A percentile compares a stretch with the other conserved stretches of the same genome.
These are phyloP conservation scores for Calonectris borealis DNA, from an alignment of 2,113 vertebrate genomes.

Conservation along the genomic window DNA sequence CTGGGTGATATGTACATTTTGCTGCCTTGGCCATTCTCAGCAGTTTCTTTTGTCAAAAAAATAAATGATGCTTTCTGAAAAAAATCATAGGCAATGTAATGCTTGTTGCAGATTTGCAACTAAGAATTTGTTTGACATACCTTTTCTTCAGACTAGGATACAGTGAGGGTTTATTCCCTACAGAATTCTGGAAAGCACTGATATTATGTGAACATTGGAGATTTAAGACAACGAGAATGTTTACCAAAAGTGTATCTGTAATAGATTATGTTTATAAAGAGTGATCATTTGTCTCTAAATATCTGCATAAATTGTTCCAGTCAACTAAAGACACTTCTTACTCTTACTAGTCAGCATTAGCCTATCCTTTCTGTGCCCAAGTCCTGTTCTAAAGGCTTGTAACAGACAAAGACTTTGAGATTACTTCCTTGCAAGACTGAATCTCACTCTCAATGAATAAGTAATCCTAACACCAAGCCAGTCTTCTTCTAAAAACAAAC, in stretches of 20 bases:
- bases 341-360: not conserved
- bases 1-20: not conserved
- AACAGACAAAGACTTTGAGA: not conserved
- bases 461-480: not conserved
- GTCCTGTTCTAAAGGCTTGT: not conserved
- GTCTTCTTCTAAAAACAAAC: not conserved
- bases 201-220: not conserved
- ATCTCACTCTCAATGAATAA: not conserved
- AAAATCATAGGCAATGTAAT: not conserved
- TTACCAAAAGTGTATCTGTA: not conserved
- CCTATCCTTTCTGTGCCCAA: not conserved
- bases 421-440: not conserved
- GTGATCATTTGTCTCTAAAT: not conserved
- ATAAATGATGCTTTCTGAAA: not conserved
- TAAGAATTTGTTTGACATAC: not conserved
- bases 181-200: not conserved
- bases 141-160: not conserved
- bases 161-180: not conserved
- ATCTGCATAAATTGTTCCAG: not conserved
- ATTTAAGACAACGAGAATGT: not conserved
- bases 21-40: not conserved
- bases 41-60: slow-evolving; percentile 18
- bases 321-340: not conserved
- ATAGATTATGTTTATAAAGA: not conserved
- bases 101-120: not conserved